phyloP scores from a whole-genome alignment of 2,888 invertebrate species.

The Thymelicus sylvestris region DNA sequence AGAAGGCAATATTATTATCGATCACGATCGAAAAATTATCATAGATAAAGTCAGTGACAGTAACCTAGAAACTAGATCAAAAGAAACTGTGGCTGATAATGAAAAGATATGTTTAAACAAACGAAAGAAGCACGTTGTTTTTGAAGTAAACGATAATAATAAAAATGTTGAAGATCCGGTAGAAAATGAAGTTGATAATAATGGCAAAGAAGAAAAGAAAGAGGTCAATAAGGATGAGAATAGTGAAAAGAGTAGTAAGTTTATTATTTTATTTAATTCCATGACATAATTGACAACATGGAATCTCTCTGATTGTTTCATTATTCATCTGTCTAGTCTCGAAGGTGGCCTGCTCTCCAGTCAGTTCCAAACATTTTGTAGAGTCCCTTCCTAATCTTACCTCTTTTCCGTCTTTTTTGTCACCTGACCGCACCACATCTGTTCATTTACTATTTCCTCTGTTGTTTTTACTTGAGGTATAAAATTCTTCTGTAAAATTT shows the following conservation, averaged over 20 bases:
- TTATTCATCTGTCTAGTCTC: no score
- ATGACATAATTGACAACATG: no score
- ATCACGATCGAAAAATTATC: constrained; percentile 59
- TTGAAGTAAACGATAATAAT: neutral
- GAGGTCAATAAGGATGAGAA: constrained; percentile 17
- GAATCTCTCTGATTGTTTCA: no score
- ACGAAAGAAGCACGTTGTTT: neutral
- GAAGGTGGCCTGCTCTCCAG: no score
- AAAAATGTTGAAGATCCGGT: constrained; percentile 18
- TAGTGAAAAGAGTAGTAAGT: constrained; percentile 17
- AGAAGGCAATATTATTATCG: constrained; percentile 57
- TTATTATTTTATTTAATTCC: neutral
- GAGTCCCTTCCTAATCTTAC: no score
- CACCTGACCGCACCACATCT: no score
- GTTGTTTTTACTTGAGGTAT: no score
- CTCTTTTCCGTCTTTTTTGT: no score
- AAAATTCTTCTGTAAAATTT: neutral
- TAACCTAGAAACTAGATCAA: neutral
- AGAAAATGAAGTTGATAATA: constrained; percentile 32
- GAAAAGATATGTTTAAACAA: neutral
- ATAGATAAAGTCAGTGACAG: constrained; percentile 43
- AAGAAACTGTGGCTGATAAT: neutral
- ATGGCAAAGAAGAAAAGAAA: constrained; percentile 28
- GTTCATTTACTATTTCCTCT: no score
- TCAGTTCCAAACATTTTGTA: no score